Conservation (phyloP, 2,888 invertebrate genomes). For the Globia sparganii region DNA sequence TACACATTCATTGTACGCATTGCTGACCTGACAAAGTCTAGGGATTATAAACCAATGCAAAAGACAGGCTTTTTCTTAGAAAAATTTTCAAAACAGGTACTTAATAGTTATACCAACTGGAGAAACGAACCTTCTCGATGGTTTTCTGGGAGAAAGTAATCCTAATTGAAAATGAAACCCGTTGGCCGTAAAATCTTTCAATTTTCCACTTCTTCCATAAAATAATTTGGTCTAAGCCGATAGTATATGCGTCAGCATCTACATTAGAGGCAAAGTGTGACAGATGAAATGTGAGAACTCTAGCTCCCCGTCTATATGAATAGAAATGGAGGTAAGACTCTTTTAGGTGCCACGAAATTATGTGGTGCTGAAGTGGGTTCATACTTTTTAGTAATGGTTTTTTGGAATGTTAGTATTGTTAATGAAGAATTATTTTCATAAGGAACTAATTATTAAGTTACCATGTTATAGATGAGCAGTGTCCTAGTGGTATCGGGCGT, state of each 20-base stretch:
- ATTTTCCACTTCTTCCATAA: slow-evolving; percentile 5
- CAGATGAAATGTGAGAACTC: slow-evolving; percentile 1
- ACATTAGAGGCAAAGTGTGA: neutral
- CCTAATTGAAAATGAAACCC: slow-evolving; percentile 18
- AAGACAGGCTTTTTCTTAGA: neutral
- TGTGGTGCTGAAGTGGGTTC: no score
- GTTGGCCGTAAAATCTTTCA: neutral
- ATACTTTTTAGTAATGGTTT: neutral
- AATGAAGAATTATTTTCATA: neutral
- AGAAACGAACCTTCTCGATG: neutral
- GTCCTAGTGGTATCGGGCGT: no score
- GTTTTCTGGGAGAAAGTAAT: neutral
- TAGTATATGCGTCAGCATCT: neutral
- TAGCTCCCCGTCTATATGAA: neutral
- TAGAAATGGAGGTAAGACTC: neutral
- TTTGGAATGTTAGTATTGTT: neutral
- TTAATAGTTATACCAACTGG: neutral
- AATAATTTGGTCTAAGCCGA: slow-evolving; percentile 13
- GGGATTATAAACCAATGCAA: neutral
- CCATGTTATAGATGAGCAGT: no score
- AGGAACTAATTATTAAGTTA: no score
- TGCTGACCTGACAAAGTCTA: neutral
- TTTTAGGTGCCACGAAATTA: neutral
- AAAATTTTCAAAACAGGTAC: neutral
- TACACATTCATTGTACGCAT: neutral